Base-by-base conservation (phyloP, 2,113 vertebrate species). In the Peromyscus californicus region DNA sequence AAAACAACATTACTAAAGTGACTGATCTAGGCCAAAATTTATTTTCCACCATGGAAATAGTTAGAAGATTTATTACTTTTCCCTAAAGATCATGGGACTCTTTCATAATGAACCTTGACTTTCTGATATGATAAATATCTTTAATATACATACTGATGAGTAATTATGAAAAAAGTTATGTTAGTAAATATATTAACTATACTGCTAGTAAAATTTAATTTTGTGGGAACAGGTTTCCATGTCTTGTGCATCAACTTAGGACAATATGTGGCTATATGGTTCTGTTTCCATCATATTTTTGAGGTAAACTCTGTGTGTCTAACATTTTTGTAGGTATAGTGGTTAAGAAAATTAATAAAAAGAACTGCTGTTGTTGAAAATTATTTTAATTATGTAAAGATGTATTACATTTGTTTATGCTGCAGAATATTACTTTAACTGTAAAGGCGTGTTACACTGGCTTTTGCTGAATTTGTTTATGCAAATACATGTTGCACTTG, bases 1-100 rank as follows among this genome's bases (percentile, higher is more conserved):
- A 96, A 88, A 97, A 93, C 82, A 96, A 82, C 54, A 87, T 96
- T 97, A 96, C 82, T 97, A 65, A 92, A 97, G 59, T 82, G 97
- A 97, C 59, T 96, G 85, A 1, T 9, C 8, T 76, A 89, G 31
- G 24, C 8, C 63, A 39, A 89, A 91, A 74, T 95, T 95, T 95
- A 65, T 93, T 70, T 98, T 93, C 78, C 67, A 96, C 91, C 90
- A 95, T 79, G 24, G 74, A 97, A 98, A 97, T 96, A 85, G 70
- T 70, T n/a, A 88, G 80, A 97, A 97, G 39, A 89, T 85, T 98
- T 72, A 70, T 90, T 98, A 67, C 76, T 90, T 96, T 87, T 89
- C 24, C 12, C 75, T 33, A 0, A 6, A 95, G 86, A 97, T 91
- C 39, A 45, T 78, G 61, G 61, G 96, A 98, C 95, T 95, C 57